phyloP scores from a whole-genome alignment of 2,888 invertebrate genomes.

The Cynaeus angustus region DNA sequence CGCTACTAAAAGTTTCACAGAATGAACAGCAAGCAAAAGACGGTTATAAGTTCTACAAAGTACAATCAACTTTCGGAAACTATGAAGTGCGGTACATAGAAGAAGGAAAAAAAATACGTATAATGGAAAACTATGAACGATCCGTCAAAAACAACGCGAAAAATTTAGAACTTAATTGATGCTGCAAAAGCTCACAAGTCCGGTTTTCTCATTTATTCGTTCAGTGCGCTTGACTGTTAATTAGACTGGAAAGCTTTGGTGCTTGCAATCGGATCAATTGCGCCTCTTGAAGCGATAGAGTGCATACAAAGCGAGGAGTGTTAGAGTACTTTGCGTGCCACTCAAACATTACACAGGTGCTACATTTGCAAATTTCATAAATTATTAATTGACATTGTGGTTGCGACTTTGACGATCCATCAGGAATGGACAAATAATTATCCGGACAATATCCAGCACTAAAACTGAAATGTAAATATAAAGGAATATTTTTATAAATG shows the following conservation, averaged over 20 bases:
- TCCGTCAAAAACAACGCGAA: too few relatives aligned
- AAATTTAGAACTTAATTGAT: slow-evolving; percentile 5
- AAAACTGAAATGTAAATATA: neutral
- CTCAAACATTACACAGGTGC: slow-evolving; percentile 27
- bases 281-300: slow-evolving; percentile 33
- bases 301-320: slow-evolving; percentile 23
- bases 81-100: neutral
- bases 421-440: neutral
- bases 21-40: neutral
- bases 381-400: slow-evolving; percentile 2
- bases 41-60: neutral
- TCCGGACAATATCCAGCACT: neutral
- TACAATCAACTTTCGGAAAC: neutral
- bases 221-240: slow-evolving; percentile 34
- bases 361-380: slow-evolving; percentile 22
- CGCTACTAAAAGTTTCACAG: neutral
- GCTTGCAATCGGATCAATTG: slow-evolving; percentile 41
- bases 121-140: neutral
- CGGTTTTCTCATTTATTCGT: slow-evolving; percentile 8
- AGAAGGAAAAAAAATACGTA: neutral
- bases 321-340: slow-evolving; percentile 29
- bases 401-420: neutral
- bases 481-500: too few relatives aligned
- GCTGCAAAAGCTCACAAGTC: slow-evolving; percentile 26
- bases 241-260: slow-evolving; percentile 41